These are phyloP conservation scores for Myocastor coypus DNA, from an alignment of 2,113 vertebrate species.

Conservation along the genomic window DNA sequence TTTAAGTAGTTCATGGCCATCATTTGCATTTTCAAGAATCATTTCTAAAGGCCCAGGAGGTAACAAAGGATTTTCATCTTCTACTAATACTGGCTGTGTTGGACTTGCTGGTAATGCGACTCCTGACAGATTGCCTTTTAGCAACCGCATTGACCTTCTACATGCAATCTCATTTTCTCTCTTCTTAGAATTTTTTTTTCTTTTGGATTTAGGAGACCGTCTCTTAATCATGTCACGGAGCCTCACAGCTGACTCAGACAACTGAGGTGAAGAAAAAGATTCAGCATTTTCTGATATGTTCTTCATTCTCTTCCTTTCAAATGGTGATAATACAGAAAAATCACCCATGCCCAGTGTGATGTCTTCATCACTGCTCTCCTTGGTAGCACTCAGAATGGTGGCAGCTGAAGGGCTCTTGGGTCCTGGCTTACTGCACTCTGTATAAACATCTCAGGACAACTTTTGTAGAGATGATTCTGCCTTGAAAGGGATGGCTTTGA, in stretches of 20 bases:
- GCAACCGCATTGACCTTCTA: slow-evolving; percentile 87
- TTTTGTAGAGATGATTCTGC: slow-evolving; percentile 54
- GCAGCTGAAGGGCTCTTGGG: not conserved
- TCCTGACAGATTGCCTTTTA: slow-evolving; percentile 73
- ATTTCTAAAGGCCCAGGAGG: slow-evolving; percentile 87
- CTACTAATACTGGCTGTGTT: not conserved
- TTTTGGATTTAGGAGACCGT: slow-evolving; percentile 74
- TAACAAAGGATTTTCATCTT: slow-evolving; percentile 76
- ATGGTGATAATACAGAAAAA: slow-evolving; percentile 81
- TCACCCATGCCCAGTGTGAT: slow-evolving; percentile 54
- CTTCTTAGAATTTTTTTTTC: slow-evolving; percentile 85
- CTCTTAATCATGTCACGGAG: slow-evolving; percentile 79
- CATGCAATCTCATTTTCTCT: slow-evolving; percentile 64
- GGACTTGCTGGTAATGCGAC: rapidly evolving
- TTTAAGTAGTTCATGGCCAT: slow-evolving; percentile 60
- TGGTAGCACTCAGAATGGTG: not conserved
- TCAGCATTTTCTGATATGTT: slow-evolving; percentile 89
- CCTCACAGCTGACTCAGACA: slow-evolving; percentile 87
- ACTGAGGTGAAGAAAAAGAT: slow-evolving; percentile 87
- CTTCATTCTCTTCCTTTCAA: slow-evolving; percentile 88
- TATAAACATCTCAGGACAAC: not conserved
- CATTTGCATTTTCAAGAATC: slow-evolving; percentile 73
- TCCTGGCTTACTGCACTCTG: not conserved
- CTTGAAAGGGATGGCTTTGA: slow-evolving; percentile 55
- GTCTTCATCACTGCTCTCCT: slow-evolving; percentile 70